Base-by-base conservation (phyloP, 2,797 vertebrate species). In the Sebastes kiyomatsui region DNA sequence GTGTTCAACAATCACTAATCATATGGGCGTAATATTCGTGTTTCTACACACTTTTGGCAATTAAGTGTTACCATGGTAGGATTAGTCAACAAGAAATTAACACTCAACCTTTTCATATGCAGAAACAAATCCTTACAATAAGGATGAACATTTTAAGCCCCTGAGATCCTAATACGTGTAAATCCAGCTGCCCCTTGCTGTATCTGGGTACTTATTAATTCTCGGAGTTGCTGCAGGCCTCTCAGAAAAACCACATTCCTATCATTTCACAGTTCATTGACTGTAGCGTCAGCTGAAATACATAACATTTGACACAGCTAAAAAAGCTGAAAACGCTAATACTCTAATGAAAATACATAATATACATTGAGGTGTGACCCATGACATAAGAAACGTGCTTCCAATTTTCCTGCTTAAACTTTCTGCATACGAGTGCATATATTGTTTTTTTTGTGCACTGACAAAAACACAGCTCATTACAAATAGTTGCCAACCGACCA, bases 251-350 rank as follows among this genome's bases (percentile, higher is more conserved):
- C 6, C 42, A n/a, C 8, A 56, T 67, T 67, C 5, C 67, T n/a
- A 35, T 65, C 4, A 70, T 68, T 75, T 73, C 55, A 69, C 56
- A 73, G 46, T 75, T 65, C 18, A 68, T 1, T 75, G 55, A 81
- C 68, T 72, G 30, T 59, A 27, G 32, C 70, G 35, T 75, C 60
- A 69, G 72, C 42, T 79, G 23, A 66, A 87, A 73, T 25, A 69
- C 16, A 35, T 58, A 70, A 62, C 22, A 14, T 65, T 46, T 65
- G 27, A 80, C 5, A 22, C 9, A 65, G 72, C 68, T 74, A 7
- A 67, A 35, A 69, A 38, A 38, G 27, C 18, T 72, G 12, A 55
- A 77, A 70, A 76, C 0, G 1, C 13, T 30, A 38, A 65, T 11
- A 38, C 9, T 35, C 4, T 33, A 25, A 78, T 56, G n/a, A 25